Evolutionary conservation across 1,140 invertebrate species (phyloP), one percentile per base, ranked within the genome.

Genomic region (Phocides pigmalion): DNA sequence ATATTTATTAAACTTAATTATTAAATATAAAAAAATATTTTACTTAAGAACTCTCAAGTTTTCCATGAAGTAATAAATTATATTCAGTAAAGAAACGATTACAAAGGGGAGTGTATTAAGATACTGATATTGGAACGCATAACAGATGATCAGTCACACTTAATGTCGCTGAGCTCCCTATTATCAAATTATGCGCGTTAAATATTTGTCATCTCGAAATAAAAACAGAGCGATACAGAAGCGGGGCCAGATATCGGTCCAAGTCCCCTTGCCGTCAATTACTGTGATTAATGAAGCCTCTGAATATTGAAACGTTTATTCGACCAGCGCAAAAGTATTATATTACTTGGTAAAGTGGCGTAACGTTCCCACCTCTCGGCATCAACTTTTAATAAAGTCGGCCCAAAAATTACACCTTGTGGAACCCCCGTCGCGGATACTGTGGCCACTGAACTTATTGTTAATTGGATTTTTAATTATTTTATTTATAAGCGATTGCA

Each of bases 231-330:
- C 67, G 63, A 65, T 70, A 64, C 54, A 70, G 63, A 64, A 51
- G 64, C 69, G 66, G 74, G 74, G 72, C 71, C 64, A 67, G 70
- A 74, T 75, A 79, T 74, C 71, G 66, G 61, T 67, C 67, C 68
- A 64, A 83, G 72, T 84, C 81, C 79, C 83, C 83, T 81, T 66
- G 49, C 82, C 85, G 88, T 89, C 88, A 90, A 90, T 90, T 89
- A 88, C 74, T 73, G 76, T 87, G 88, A 90, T 90, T 88, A 90
- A 89, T 90, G 88, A 82, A 85, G 62, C 67, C 70, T 70, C 70
- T 69, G 84, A 89, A 90, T 86, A 90, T 89, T 87, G 86, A 87
- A 90, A 86, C 81, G 84, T 88, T 86, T 84, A 86, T 83, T 80
- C 76, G 79, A 76, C 72, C 78, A 74, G 77, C 74, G 74, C 80